Evolutionary conservation across 2,113 vertebrate genomes (phyloP).

Genomic region (Notarius quadriscutis): DNA sequence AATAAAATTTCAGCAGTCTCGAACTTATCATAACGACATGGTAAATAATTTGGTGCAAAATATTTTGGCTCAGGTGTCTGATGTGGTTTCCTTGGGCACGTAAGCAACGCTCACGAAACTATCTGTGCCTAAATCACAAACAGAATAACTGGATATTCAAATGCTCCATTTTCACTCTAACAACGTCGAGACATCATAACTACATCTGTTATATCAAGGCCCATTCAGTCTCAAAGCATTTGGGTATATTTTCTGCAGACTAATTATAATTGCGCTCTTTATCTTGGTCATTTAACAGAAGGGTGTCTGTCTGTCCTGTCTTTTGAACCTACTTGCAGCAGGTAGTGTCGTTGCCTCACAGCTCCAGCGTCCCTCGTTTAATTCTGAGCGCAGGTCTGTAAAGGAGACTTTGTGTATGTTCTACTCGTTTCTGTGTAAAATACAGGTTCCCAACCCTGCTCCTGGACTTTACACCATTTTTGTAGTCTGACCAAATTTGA

Average conservation of each 20-base stretch:
- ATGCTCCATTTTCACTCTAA: no score
- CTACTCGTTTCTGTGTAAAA: no score
- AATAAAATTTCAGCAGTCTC: not conserved
- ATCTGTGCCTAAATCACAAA: conserved; percentile 82
- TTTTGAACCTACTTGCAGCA: not conserved
- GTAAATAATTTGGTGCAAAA: not conserved
- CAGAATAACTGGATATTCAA: not conserved
- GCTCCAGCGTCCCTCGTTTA: not conserved
- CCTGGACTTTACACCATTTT: no score
- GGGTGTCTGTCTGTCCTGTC: not conserved
- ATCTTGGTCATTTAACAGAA: not conserved
- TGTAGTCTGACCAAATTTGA: no score
- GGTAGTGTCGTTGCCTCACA: not conserved
- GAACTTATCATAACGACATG: not conserved
- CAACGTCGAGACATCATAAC: not conserved
- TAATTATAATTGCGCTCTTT: not conserved
- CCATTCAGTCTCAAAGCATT: not conserved
- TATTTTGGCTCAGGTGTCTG: conserved; percentile 55
- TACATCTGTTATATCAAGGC: not conserved
- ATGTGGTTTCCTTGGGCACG: conserved; percentile 99
- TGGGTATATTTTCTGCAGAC: not conserved
- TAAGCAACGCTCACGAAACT: conserved; percentile 98
- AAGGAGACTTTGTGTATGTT: not conserved
- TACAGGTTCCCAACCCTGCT: no score
- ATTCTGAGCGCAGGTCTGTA: not conserved